These are phyloP conservation scores for Spodoptera frugiperda DNA, from an alignment of 1,140 invertebrate genomes.

Conservation along the genomic window DNA sequence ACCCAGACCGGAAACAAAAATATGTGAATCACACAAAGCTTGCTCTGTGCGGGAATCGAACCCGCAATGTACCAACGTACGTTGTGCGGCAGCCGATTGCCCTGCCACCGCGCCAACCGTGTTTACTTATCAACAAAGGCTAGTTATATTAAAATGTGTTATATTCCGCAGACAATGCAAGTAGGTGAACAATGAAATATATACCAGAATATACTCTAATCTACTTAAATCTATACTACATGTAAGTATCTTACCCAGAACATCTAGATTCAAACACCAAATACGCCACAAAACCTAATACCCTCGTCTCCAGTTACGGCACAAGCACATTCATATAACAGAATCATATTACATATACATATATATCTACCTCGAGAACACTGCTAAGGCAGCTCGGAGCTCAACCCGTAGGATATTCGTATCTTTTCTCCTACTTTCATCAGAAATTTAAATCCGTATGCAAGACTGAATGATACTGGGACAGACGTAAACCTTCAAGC, in stretches of 20 bases:
- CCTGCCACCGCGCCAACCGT: too few relatives aligned
- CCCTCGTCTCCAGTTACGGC: neutral
- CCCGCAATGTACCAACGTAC: too few relatives aligned
- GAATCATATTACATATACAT: neutral
- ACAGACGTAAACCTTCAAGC: neutral
- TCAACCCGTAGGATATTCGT: neutral
- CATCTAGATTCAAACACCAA: neutral
- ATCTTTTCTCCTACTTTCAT: neutral
- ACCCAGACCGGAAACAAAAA: too few relatives aligned
- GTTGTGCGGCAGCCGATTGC: too few relatives aligned
- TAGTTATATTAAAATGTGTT: too few relatives aligned
- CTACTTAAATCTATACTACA: neutral
- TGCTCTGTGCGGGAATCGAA: too few relatives aligned
- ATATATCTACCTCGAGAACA: neutral
- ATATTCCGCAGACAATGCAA: too few relatives aligned
- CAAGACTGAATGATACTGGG: conserved; percentile 15
- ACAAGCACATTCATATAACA: neutral
- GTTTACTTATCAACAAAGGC: too few relatives aligned
- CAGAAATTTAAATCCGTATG: neutral
- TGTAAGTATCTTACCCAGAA: too few relatives aligned
- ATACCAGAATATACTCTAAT: neutral
- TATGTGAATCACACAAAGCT: too few relatives aligned
- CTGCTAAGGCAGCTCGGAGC: neutral
- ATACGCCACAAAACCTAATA: neutral
- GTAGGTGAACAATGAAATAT: too few relatives aligned